phyloP scores from a whole-genome alignment of 2,797 vertebrate species.

The Aulostomus chinensis region DNA sequence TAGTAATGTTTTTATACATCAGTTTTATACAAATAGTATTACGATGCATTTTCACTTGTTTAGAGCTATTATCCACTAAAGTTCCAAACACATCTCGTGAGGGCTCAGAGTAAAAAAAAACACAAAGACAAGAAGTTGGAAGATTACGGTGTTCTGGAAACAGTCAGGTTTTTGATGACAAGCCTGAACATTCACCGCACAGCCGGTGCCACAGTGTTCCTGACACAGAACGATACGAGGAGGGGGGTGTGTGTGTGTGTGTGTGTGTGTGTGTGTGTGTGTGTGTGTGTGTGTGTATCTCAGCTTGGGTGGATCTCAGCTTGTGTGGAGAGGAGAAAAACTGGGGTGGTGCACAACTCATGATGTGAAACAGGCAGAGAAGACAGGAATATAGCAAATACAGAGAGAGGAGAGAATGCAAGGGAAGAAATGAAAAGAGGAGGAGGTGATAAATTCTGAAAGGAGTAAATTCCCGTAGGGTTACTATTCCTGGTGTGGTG shows the following conservation, averaged over 20 bases:
- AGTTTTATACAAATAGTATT: no score
- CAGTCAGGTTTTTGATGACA: constrained; percentile 65
- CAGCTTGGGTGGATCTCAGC: constrained; percentile 19
- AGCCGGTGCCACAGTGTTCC: constrained; percentile 58
- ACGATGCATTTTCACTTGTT: no score
- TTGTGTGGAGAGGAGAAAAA: constrained; percentile 34
- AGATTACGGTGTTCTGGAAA: constrained; percentile 56
- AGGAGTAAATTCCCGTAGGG: constrained; percentile 67
- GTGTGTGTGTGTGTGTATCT: constrained; percentile 2
- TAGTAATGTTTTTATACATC: no score
- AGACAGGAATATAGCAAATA: constrained; percentile 14
- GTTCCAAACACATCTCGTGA: background rate
- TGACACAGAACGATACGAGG: constrained; percentile 59
- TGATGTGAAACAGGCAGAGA: constrained; percentile 19
- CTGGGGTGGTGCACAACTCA: constrained; percentile 20
- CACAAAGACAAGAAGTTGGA: constrained; percentile 4
- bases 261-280: background rate
- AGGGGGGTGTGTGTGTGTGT: background rate
- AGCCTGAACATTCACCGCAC: constrained; percentile 33
- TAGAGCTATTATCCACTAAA: no score
- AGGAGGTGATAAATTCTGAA: constrained; percentile 47
- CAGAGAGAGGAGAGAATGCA: background rate
- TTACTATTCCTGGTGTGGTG: constrained; percentile 73
- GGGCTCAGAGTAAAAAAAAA: constrained; percentile 7
- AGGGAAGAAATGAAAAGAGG: constrained; percentile 1